Evolutionary conservation across 1,140 invertebrate species (phyloP).

Genomic region (Drosophila gunungcola): DNA sequence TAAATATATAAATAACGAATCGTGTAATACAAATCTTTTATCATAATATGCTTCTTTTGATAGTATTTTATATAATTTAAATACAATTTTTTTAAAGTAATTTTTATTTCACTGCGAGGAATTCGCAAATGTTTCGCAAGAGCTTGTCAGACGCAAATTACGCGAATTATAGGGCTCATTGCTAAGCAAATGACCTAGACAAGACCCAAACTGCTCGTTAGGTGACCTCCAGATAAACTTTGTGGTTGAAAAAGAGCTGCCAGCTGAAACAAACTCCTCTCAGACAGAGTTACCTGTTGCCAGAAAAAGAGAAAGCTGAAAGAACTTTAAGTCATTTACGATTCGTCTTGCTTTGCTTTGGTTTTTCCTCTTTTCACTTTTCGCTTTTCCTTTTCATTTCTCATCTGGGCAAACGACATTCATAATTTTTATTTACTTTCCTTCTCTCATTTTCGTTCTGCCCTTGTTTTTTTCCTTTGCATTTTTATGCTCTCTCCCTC

Average conservation of each 20-base stretch:
- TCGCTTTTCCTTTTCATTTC: constrained; percentile 7
- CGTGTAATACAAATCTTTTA: too few species aligned
- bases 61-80: too few species aligned
- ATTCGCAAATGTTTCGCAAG: constrained; percentile 34
- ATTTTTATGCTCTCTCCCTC: constrained; percentile 49
- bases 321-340: constrained; percentile 34
- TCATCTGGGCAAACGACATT: constrained; percentile 61
- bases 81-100: background rate
- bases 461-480: constrained; percentile 24
- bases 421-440: constrained; percentile 78
- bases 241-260: constrained; percentile 5
- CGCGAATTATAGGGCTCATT: constrained; percentile 65
- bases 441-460: constrained; percentile 42
- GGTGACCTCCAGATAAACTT: constrained; percentile 43
- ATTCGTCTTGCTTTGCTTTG: constrained; percentile 10
- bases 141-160: constrained; percentile 56
- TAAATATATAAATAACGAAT: too few species aligned
- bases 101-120: constrained; percentile 3
- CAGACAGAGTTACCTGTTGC: constrained; percentile 63
- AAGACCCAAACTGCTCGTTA: constrained; percentile 67
- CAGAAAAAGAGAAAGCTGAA: constrained; percentile 6
- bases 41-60: too few species aligned
- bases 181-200: constrained; percentile 58
- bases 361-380: constrained; percentile 19
- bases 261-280: constrained; percentile 22